Conservation (phyloP, 2,888 invertebrate genomes). For the Phoenoteleia sp. region DNA sequence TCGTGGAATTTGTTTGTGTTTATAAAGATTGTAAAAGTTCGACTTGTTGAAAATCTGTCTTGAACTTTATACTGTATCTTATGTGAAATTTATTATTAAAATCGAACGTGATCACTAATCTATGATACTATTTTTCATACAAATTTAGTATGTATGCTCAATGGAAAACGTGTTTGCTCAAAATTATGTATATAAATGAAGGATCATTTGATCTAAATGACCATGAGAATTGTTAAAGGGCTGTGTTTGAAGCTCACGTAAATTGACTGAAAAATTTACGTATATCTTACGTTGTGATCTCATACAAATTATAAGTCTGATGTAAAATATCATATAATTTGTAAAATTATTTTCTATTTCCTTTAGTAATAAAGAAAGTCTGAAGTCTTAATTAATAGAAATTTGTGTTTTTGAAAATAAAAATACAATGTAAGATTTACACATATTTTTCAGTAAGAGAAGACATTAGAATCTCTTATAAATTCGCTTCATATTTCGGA, state of each 20-base stretch:
- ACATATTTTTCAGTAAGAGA: too few species aligned
- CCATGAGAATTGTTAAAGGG: slow-evolving; percentile 9
- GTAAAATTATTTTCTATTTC: neutral
- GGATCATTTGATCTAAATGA: slow-evolving; percentile 1
- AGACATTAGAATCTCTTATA: neutral
- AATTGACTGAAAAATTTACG: slow-evolving; percentile 2
- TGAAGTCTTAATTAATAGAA: too few species aligned
- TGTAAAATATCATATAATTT: neutral
- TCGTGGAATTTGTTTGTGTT: too few species aligned
- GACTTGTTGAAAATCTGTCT: too few species aligned
- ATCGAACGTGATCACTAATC: too few species aligned
- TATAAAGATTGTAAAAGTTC: too few species aligned
- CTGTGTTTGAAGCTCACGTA: slow-evolving; percentile 45
- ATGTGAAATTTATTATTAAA: too few species aligned
- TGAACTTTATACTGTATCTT: too few species aligned
- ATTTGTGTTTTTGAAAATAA: too few species aligned
- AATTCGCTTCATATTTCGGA: too few species aligned
- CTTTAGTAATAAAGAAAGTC: neutral
- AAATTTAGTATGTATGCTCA: slow-evolving; percentile 18
- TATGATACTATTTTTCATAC: slow-evolving; percentile 11
- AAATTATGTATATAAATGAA: slow-evolving; percentile 56
- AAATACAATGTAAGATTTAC: neutral
- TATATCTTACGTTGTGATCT: slow-evolving; percentile 12
- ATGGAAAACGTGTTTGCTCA: slow-evolving; percentile 45
- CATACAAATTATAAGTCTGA: neutral